A percentile compares a stretch with the other conserved stretches of the same genome.
Conservation (phyloP, 2,113 vertebrate genomes). For the Microtus richardsoni region DNA sequence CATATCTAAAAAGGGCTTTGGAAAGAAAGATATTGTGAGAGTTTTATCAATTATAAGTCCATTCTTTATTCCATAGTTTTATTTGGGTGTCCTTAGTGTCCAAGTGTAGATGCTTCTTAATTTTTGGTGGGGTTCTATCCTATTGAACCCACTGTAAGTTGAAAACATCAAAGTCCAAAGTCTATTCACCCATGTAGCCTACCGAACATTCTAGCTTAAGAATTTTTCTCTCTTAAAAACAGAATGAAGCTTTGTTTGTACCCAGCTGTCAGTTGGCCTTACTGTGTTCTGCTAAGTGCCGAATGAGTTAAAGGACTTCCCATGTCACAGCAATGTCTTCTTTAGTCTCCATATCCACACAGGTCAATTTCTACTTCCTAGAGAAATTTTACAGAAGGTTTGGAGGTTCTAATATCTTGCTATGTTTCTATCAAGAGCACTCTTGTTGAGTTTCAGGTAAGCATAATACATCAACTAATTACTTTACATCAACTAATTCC, state of each 20-base stretch:
- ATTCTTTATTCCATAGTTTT: neutral
- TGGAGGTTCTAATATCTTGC: neutral
- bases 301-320: neutral
- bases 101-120: neutral
- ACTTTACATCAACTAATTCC: neutral
- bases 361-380: conserved; percentile 8
- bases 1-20: neutral
- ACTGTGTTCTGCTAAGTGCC: neutral
- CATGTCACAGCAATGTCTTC: neutral
- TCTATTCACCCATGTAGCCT: neutral
- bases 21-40: neutral
- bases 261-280: neutral
- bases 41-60: neutral
- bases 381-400: neutral
- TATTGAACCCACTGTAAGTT: neutral
- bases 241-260: neutral
- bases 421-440: neutral
- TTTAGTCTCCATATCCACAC: neutral
- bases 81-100: neutral
- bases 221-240: neutral
- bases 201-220: neutral
- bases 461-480: too few relatives aligned
- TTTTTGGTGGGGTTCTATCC: neutral
- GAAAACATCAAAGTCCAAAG: neutral
- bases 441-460: neutral